phyloP scores from a whole-genome alignment of 1,140 invertebrate genomes.

The Danaus plexippus region DNA sequence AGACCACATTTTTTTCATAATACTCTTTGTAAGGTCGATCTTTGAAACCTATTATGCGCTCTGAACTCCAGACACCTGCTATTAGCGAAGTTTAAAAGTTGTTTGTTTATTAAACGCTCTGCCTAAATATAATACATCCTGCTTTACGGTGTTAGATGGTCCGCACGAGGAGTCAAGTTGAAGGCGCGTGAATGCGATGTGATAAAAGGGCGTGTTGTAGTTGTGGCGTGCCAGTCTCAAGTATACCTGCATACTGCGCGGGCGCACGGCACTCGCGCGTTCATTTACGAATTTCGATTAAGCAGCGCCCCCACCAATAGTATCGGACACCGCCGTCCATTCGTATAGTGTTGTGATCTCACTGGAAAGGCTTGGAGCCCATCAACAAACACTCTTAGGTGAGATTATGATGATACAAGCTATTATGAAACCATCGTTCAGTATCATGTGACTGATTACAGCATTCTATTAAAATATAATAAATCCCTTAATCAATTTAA shows the following conservation, averaged over 20 bases:
- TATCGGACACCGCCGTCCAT: conserved; percentile 36
- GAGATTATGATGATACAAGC: conserved; percentile 37
- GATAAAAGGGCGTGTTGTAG: conserved; percentile 53
- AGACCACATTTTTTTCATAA: too few species aligned
- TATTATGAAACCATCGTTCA: conserved; percentile 41
- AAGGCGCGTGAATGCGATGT: conserved; percentile 57
- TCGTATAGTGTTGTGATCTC: conserved; percentile 52
- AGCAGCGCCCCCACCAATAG: conserved; percentile 36
- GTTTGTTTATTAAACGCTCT: too few species aligned
- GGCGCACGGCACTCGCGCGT: conserved; percentile 38
- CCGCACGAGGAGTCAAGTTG: conserved; percentile 50
- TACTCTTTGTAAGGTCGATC: too few species aligned
- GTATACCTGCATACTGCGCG: conserved; percentile 42
- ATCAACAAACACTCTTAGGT: conserved; percentile 39
- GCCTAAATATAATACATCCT: conserved; percentile 6
- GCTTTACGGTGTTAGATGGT: conserved; percentile 16
- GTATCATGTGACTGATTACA: conserved; percentile 43
- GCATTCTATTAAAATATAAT: too few species aligned
- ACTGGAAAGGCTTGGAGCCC: conserved; percentile 24
- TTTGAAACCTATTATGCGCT: too few species aligned
- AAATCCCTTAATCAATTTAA: too few species aligned
- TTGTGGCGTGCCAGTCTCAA: conserved; percentile 58
- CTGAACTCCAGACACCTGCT: too few species aligned
- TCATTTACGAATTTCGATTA: conserved; percentile 28
- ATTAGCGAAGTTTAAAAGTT: too few species aligned